Base-by-base conservation (phyloP, 2,888 invertebrate species). In the Camponotus fellah region DNA sequence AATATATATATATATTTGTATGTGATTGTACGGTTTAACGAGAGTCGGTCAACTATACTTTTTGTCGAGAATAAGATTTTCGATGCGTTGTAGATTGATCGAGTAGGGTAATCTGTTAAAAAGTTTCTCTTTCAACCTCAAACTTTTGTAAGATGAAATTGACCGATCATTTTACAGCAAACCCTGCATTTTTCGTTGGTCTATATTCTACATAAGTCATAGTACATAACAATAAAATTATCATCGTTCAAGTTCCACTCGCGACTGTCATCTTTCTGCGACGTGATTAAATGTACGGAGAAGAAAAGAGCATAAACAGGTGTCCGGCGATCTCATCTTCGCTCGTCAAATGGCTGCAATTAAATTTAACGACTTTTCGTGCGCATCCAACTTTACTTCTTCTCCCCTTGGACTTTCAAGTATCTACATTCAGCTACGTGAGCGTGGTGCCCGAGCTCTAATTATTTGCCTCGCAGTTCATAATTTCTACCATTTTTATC, bases 281-380 rank as follows among this genome's bases (percentile, higher is more conserved):
- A 26, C 46, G n/a, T 21, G 58, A 53, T 81, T 79, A 79, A 62
- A 88, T 76, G 74, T 74, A 80, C 75, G 53, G 62, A 81, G 60
- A 84, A 87, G 87, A 80, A 88, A 71, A 90, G 91, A 92, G 92
- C 93, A 53, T n/a, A 93, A 92, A 93, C 92, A 93, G 93, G 92
- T 92, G 93, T 92, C 90, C 88, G 90, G 90, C 65, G 72, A 83
- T 87, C 83, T 88, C 86, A 80, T 72, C 53, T 74, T 71, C 81
- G 68, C 82, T 82, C 83, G 83, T 91, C 89, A 88, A 86, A 90
- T 85, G 85, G 84, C 81, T 68, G 88, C 88, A 89, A 91, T 91
- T 91, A 91, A 92, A 92, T 92, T 91, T 91, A 91, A 91, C 91
- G 90, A 92, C 91, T 89, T 90, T 87, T 86, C 90, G 82, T 77